Percentiles rank a stretch among this genome's conserved stretches.
Conservation (phyloP, 1,140 invertebrate genomes). For the Pissodes strobi region DNA sequence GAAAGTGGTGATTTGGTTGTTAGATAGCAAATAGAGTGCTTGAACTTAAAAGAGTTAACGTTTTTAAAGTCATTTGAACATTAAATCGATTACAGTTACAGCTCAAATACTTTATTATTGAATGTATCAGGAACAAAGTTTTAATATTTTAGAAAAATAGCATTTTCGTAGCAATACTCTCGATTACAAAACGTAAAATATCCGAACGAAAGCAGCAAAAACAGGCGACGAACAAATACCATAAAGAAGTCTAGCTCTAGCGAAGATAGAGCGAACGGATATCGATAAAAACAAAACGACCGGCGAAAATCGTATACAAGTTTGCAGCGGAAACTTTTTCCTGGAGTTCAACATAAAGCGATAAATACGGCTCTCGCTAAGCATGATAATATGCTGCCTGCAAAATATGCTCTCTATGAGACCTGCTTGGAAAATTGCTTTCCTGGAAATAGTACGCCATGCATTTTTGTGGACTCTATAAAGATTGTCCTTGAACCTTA, state of each 20-base stretch:
- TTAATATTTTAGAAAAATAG: too few relatives aligned
- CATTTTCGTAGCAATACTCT: constrained; percentile 7
- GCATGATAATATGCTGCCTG: constrained; percentile 33
- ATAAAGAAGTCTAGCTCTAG: constrained; percentile 34
- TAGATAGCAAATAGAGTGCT: too few relatives aligned
- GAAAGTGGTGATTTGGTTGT: too few relatives aligned
- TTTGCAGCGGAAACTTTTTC: constrained; percentile 34
- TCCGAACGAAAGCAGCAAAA: constrained; percentile 19
- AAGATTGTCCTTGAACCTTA: not conserved
- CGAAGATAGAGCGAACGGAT: constrained; percentile 35
- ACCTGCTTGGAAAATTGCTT: constrained; percentile 22
- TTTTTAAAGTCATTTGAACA: too few relatives aligned
- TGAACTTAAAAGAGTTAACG: too few relatives aligned
- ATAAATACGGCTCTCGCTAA: constrained; percentile 34
- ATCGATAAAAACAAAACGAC: constrained; percentile 37
- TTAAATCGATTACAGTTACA: too few relatives aligned
- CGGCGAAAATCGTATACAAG: constrained; percentile 35
- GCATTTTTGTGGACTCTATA: not conserved
- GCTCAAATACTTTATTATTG: too few relatives aligned
- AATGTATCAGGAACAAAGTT: too few relatives aligned
- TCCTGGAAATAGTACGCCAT: constrained; percentile 2
- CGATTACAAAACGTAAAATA: constrained; percentile 15
- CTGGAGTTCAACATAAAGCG: constrained; percentile 18
- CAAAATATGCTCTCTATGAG: constrained; percentile 30
- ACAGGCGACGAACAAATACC: constrained; percentile 32